These are phyloP conservation scores for Apaloderma vittatum DNA, from an alignment of 2,113 vertebrate genomes.

Conservation along the genomic window DNA sequence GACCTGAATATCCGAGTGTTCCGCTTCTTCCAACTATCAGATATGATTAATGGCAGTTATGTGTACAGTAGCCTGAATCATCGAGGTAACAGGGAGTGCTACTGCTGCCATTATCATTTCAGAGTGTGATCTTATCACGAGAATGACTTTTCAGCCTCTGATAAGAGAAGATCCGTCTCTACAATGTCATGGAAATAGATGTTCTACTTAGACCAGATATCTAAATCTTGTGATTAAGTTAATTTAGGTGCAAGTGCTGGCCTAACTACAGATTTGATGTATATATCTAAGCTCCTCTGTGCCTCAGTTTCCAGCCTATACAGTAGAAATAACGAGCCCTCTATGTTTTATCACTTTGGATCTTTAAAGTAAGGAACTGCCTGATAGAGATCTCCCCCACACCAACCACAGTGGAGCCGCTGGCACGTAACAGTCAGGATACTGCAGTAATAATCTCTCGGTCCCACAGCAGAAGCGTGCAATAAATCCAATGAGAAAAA, in stretches of 20 bases:
- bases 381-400: not conserved
- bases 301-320: not conserved
- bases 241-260: not conserved
- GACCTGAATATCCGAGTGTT: not conserved
- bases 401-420: not conserved
- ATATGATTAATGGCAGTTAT: not conserved
- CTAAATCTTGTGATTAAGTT: not conserved
- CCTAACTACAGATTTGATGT: not conserved
- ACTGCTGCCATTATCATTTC: not conserved
- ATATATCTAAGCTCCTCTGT: not conserved
- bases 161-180: not conserved
- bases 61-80: not conserved
- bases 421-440: not conserved
- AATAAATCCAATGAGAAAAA: not conserved
- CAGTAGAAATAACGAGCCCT: not conserved
- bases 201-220: not conserved
- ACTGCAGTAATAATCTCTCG: not conserved
- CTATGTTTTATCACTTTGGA: not conserved
- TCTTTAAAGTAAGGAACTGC: not conserved
- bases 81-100: not conserved
- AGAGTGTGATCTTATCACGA: not conserved
- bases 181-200: not conserved
- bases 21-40: not conserved
- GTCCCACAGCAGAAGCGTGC: not conserved
- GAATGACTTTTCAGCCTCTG: not conserved